A percentile compares a stretch with the other conserved stretches of the same genome.
Conservation (phyloP, 1,140 invertebrate genomes). For the Thaumatotibia leucotreta region DNA sequence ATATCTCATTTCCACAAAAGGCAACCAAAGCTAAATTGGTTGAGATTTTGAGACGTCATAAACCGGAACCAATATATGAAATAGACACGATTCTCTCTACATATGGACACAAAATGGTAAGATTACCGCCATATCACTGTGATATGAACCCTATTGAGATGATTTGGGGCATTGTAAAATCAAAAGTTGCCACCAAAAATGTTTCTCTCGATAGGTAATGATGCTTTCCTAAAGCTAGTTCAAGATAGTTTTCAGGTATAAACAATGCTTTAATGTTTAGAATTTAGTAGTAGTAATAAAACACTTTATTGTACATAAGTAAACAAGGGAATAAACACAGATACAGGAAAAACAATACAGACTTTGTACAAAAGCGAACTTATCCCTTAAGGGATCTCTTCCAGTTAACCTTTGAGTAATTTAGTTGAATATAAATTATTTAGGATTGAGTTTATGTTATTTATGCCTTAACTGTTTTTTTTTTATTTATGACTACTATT, state of each 20-base stretch:
- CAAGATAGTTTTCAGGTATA: slow-evolving; percentile 14
- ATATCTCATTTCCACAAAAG: not conserved
- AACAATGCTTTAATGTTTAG: too few species aligned
- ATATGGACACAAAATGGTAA: slow-evolving; percentile 13
- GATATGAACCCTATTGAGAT: slow-evolving; percentile 18
- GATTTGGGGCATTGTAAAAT: slow-evolving; percentile 17
- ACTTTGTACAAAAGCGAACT: too few species aligned
- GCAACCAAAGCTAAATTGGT: slow-evolving; percentile 1
- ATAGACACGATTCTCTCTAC: slow-evolving; percentile 17
- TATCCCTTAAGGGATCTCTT: too few species aligned
- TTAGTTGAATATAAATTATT: too few species aligned
- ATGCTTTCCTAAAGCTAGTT: not conserved
- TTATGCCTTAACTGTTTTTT: too few species aligned
- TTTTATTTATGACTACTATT: too few species aligned
- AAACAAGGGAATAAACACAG: too few species aligned
- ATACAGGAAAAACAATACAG: too few species aligned
- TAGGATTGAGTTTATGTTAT: too few species aligned
- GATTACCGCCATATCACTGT: slow-evolving; percentile 19
- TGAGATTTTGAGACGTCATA: not conserved
- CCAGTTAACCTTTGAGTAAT: too few species aligned
- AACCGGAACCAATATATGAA: slow-evolving; percentile 14
- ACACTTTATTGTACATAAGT: too few species aligned
- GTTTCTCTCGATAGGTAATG: not conserved
- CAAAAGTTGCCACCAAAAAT: slow-evolving; percentile 17
- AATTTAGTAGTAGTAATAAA: too few species aligned